Conservation (phyloP, 2,113 vertebrate species). For the Hyaena hyaena region DNA sequence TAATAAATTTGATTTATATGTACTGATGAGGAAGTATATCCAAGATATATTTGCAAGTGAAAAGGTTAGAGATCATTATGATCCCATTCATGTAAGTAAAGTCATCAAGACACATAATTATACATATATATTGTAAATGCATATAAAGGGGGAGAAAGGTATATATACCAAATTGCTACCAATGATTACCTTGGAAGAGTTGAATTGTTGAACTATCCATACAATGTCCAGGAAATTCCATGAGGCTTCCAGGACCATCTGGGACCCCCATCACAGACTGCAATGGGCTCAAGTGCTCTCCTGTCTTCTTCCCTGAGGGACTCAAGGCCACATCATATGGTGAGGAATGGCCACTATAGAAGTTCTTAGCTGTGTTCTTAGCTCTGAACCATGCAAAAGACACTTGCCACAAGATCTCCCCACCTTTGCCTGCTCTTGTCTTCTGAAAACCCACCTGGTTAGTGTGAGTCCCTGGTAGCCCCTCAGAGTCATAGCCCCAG, state of each 20-base stretch:
- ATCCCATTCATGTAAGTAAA: background rate
- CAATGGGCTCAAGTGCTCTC: background rate
- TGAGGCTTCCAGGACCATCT: background rate
- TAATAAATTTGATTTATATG: background rate
- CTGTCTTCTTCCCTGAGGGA: background rate
- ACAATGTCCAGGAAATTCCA: background rate
- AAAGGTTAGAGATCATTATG: background rate
- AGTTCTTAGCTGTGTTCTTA: background rate
- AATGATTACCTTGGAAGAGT: background rate
- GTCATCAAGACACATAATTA: background rate
- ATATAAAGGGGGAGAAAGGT: background rate
- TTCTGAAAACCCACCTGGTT: background rate
- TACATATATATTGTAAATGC: background rate
- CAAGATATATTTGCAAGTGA: slow-evolving; percentile 7
- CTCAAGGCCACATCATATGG: background rate
- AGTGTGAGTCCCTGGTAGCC: background rate
- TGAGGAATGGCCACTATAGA: background rate
- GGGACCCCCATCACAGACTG: no score
- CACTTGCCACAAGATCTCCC: background rate
- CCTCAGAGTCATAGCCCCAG: background rate
- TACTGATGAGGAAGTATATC: background rate
- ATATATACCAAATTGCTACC: background rate
- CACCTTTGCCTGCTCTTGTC: background rate
- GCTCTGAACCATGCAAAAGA: background rate
- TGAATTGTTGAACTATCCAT: background rate